Evolutionary conservation across 2,797 vertebrate genomes (phyloP).

Genomic region (Allobates femoralis): DNA sequence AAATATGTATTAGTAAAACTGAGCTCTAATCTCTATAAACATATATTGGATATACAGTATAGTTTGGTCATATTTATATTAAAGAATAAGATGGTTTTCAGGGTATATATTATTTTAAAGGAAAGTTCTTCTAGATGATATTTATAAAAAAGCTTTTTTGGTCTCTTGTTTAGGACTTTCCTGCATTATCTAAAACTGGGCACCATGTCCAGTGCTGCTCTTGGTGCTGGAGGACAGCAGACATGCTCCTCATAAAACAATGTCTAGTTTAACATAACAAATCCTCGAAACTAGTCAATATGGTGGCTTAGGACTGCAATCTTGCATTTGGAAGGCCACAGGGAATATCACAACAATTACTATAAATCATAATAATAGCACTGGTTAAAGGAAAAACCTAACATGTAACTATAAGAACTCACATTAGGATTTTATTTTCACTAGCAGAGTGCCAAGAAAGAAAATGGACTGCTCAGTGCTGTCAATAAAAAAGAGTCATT

Average conservation of each 20-base stretch:
- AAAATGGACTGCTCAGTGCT: constrained; percentile 40
- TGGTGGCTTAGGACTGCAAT: background rate
- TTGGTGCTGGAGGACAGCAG: background rate
- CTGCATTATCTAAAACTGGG: background rate
- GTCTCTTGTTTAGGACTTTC: background rate
- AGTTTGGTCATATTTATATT: too few species aligned
- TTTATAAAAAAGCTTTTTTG: background rate
- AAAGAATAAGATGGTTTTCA: too few species aligned
- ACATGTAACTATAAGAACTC: constrained; percentile 38
- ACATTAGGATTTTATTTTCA: constrained; percentile 44
- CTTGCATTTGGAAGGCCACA: background rate
- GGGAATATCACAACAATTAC: background rate
- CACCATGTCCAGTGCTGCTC: background rate
- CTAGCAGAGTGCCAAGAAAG: constrained; percentile 34
- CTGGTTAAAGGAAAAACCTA: background rate
- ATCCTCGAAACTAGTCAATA: background rate
- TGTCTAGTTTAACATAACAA: background rate
- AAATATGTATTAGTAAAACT: too few species aligned
- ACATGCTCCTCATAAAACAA: background rate
- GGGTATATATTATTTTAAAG: too few species aligned
- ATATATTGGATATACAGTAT: too few species aligned
- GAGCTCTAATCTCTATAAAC: too few species aligned
- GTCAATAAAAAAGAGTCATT: constrained; percentile 52
- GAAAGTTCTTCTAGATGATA: background rate
- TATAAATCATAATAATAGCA: constrained; percentile 8